Conservation (phyloP, 2,888 invertebrate genomes). For the Cepaea hortensis region DNA sequence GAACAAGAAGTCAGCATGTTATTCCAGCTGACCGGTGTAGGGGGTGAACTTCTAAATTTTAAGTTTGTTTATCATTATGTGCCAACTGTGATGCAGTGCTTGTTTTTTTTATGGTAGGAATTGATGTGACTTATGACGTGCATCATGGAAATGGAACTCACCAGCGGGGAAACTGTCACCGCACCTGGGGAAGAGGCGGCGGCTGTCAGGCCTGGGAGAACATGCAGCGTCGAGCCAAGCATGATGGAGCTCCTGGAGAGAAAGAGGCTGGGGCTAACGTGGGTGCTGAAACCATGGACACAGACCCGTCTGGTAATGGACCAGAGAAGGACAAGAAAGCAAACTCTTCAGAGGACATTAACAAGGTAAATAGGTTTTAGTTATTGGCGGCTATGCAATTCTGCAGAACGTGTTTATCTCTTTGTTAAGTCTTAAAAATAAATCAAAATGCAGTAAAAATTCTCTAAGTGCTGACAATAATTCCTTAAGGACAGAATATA, state of each 20-base stretch:
- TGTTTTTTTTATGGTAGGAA: slow-evolving; percentile 40
- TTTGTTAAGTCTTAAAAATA: too few species aligned
- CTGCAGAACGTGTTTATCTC: too few species aligned
- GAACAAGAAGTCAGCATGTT: too few species aligned
- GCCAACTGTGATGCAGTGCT: too few species aligned
- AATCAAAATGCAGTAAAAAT: too few species aligned
- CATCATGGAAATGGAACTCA: slow-evolving; percentile 43
- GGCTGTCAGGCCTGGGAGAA: slow-evolving; percentile 23
- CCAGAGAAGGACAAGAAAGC: not conserved
- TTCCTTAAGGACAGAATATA: too few species aligned
- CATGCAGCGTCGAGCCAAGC: slow-evolving; percentile 28
- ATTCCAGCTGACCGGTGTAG: too few species aligned
- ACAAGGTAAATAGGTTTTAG: not conserved
- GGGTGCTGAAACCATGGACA: slow-evolving; percentile 21
- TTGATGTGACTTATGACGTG: slow-evolving; percentile 54
- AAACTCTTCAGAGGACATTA: slow-evolving; percentile 1
- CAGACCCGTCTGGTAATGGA: not conserved
- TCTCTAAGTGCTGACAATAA: too few species aligned
- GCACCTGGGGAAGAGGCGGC: slow-evolving; percentile 37
- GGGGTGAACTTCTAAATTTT: too few species aligned
- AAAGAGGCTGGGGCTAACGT: slow-evolving; percentile 44
- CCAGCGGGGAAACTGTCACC: slow-evolving; percentile 18
- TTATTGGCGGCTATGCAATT: too few species aligned
- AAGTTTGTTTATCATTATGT: too few species aligned
- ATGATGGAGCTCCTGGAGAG: slow-evolving; percentile 10